Percentiles rank a stretch among this genome's conserved stretches.
Conservation (phyloP, 2,888 invertebrate species). For the Pachycephus smyrnensis region DNA sequence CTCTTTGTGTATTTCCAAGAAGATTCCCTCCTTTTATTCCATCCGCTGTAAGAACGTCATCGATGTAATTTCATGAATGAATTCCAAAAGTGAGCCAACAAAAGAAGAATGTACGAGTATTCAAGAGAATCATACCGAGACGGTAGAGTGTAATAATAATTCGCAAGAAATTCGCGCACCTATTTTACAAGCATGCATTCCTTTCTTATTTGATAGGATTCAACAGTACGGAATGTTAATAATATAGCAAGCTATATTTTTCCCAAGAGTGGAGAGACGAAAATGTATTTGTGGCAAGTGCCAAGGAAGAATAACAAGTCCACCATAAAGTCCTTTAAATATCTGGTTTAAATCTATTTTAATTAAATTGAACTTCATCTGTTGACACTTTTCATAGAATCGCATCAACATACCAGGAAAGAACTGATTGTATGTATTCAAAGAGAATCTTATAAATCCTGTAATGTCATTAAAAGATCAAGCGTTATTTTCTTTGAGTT, state of each 20-base stretch:
- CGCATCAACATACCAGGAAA: background rate
- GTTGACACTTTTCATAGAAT: background rate
- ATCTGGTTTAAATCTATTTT: background rate
- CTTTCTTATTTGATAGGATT: background rate
- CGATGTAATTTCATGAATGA: background rate
- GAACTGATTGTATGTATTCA: background rate
- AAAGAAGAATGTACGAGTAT: background rate
- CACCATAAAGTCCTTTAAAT: background rate
- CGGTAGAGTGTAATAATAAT: background rate
- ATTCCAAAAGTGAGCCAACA: background rate
- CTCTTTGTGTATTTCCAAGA: background rate
- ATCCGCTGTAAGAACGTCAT: background rate
- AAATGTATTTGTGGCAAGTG: background rate
- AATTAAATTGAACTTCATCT: background rate
- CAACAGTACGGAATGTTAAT: background rate
- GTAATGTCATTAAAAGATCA: background rate
- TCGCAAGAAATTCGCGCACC: background rate
- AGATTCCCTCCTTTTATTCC: background rate
- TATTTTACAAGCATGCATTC: background rate
- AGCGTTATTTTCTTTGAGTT: background rate
- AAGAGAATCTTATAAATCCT: background rate
- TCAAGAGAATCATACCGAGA: background rate
- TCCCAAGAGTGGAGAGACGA: background rate
- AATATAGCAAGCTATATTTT: background rate
- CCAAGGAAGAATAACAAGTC: background rate